Evolutionary conservation across 2,888 invertebrate species (phyloP).

Genomic region (Tetropium fuscum): DNA sequence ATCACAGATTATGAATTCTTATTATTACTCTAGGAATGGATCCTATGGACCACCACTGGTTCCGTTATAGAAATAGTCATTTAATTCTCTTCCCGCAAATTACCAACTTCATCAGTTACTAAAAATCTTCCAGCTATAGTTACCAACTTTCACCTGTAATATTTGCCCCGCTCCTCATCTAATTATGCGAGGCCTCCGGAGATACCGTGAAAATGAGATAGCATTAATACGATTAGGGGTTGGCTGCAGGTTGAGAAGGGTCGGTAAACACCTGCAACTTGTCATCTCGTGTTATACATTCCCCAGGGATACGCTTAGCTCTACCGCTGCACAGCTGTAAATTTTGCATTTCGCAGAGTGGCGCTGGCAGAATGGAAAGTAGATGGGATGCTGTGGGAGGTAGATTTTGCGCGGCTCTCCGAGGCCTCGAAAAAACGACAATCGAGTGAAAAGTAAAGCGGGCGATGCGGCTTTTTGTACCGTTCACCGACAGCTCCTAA

Average conservation of each 20-base stretch:
- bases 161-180: slow-evolving; percentile 40
- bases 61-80: slow-evolving; percentile 1
- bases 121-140: slow-evolving; percentile 15
- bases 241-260: slow-evolving; percentile 44
- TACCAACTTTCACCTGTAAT: slow-evolving; percentile 40
- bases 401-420: slow-evolving; percentile 20
- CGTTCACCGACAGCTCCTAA: too few relatives aligned
- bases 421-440: slow-evolving; percentile 22
- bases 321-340: slow-evolving; percentile 49
- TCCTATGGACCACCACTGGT: not conserved
- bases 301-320: slow-evolving; percentile 56
- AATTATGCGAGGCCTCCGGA: slow-evolving; percentile 54
- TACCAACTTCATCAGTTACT: slow-evolving; percentile 36
- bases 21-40: too few relatives aligned
- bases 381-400: slow-evolving; percentile 10
- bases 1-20: too few relatives aligned
- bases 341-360: slow-evolving; percentile 59
- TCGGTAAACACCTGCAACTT: slow-evolving; percentile 62
- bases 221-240: slow-evolving; percentile 59
- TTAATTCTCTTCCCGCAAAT: slow-evolving; percentile 30
- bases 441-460: slow-evolving; percentile 9
- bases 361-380: slow-evolving; percentile 46
- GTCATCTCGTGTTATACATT: slow-evolving; percentile 60
- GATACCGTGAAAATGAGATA: slow-evolving; percentile 59
- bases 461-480: not conserved